Percentiles rank a stretch among this genome's conserved stretches.
phyloP scores from a whole-genome alignment of 1,140 invertebrate genomes.

The Harpegnathos saltator region DNA sequence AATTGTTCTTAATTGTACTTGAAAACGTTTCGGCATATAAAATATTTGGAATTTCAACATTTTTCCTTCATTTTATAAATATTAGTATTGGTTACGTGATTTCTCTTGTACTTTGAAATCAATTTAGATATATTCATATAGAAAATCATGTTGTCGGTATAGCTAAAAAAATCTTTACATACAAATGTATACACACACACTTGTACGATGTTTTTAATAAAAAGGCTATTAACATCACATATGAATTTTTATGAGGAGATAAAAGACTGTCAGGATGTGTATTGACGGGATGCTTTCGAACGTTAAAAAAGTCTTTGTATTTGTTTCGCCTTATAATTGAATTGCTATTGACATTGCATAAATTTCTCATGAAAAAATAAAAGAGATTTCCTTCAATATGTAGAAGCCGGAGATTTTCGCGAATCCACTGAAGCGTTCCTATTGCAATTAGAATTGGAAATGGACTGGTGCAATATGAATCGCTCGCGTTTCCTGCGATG shows the following conservation, averaged over 20 bases:
- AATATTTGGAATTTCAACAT: background rate
- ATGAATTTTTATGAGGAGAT: constrained; percentile 28
- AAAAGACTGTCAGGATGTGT: background rate
- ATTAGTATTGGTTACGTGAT: background rate
- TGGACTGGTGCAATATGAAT: constrained; percentile 43
- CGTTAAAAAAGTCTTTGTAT: background rate
- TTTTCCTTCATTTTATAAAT: background rate
- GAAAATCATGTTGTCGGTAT: too few species aligned
- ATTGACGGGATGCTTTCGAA: background rate
- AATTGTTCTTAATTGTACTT: background rate
- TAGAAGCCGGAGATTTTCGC: constrained; percentile 9
- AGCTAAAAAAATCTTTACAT: too few species aligned
- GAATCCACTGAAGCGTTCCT: constrained; percentile 13
- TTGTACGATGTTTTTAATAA: background rate
- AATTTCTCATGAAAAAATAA: constrained; percentile 27
- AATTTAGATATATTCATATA: too few species aligned
- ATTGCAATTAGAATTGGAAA: constrained; percentile 57
- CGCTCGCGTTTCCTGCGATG: background rate
- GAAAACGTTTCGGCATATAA: background rate
- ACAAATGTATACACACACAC: too few species aligned
- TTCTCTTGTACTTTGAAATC: background rate
- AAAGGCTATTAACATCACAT: constrained; percentile 12
- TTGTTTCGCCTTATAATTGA: constrained; percentile 14
- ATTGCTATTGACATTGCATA: constrained; percentile 12
- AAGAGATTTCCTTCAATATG: constrained; percentile 13